Evolutionary conservation across 1,140 invertebrate genomes (phyloP), one percentile per base, ranked within the genome.

Genomic region (Tribolium madens): DNA sequence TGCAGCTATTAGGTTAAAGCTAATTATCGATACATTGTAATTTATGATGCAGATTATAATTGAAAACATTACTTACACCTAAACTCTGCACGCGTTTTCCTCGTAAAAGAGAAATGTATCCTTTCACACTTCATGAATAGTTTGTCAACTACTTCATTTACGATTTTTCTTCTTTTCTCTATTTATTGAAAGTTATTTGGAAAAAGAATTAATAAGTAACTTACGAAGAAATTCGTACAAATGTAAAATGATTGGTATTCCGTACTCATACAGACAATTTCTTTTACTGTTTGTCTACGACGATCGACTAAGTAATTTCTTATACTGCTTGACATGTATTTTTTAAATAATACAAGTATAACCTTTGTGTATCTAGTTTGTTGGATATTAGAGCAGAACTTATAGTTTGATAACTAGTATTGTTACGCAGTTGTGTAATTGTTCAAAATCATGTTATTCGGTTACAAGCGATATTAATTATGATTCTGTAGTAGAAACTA

Each of bases 61-160:
- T 57, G 52, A 57, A 57, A 57, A 18, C 18, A 21, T 26, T 57
- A 57, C 52, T 57, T 57, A 57, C n/a, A 57, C 52, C 15, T 57
- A 17, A 17, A 26, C 21, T 14, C 14, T 5, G 57, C 57, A 64
- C 57, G 57, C 57, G 57, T 64, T 64, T 64, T 64, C 57, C 21
- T 64, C 57, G 57, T 64, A 64, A 64, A 64, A 64, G 57, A 13
- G 57, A 64, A 64, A 64, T 33, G 57, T 64, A 64, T 31, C 57
- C 26, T 64, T 64, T 64, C 57, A 64, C 57, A 64, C 57, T 13
- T 64, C 57, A 33, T 57, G 52, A 57, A 57, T 9, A 21, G 17
- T 57, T 12, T 52, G 50, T 14, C 50, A 52, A 52, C 17, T 52
- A 52, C 50, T 15, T 52, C 14, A 13, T 13, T 15, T 12, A 52